Base-by-base conservation (phyloP, 1,140 invertebrate genomes). In the Tetragonula clypearis region DNA sequence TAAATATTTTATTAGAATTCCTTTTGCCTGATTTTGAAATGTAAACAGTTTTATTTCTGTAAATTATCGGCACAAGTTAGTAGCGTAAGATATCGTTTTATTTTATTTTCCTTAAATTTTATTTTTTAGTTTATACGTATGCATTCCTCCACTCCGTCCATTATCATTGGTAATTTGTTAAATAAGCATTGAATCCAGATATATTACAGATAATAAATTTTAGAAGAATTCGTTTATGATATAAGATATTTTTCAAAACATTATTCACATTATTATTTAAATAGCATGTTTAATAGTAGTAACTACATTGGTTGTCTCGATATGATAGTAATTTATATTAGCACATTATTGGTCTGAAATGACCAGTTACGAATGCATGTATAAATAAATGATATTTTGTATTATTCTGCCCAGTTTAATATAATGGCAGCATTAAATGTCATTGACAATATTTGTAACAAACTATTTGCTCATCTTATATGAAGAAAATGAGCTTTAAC, bases 141-240 rank as follows among this genome's bases (percentile, higher is more conserved):
- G 66, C 88, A 87, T 90, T 90, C 62, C 77, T 90, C 77, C 78
- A 90, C 72, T 90, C 89, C 89, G 89, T 90, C 89, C 89, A 90
- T 83, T 88, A 83, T 79, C 17, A 55, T 87, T 77, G 81, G 56
- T 86, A 78, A 83, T 90, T 68, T 81, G 26, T 90, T 90, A 90
- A 69, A 68, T 62, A 26, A 79, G 84, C 86, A 86, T 90, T 90
- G 83, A 58, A 90, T 90, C 88, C 88, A 90, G 84, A 88, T 87
- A 87, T 84, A 23, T 71, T 72, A 55, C 11, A 35, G 19, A 56
- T 56, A 41, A 6, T 65, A 79, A 55, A 19, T 0, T 55, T 35
- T 12, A 55, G 35, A 49, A 19, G 15, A 62, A 62, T 49, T 62
- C 60, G 14, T 71, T 55, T 84, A 15, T 26, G 53, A 62, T 72